Evolutionary conservation across 2,797 vertebrate species (phyloP).

Genomic region (Cheirogaleus major): DNA sequence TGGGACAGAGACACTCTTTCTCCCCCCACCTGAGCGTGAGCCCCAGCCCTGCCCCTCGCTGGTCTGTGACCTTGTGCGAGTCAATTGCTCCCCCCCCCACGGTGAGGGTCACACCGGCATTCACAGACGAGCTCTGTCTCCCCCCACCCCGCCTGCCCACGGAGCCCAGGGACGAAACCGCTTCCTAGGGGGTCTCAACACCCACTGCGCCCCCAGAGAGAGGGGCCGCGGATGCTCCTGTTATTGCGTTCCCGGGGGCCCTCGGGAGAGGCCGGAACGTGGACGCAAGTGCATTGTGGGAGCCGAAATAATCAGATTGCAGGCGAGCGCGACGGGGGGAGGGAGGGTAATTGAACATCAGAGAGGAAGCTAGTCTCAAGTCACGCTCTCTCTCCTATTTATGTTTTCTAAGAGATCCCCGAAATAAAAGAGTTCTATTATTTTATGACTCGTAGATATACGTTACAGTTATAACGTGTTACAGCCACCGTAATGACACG

Average conservation of each 20-base stretch:
- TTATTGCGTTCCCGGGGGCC: accelerated
- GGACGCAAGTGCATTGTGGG: not conserved
- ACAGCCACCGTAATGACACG: accelerated
- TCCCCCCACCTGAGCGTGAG: accelerated
- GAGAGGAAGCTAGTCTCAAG: not conserved
- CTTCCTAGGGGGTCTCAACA: accelerated
- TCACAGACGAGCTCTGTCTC: accelerated
- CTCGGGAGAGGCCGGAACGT: not conserved
- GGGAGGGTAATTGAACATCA: accelerated
- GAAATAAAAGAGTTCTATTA: not conserved
- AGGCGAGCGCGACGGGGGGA: accelerated
- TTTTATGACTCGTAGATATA: not conserved
- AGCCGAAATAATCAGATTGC: not conserved
- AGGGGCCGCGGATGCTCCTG: accelerated
- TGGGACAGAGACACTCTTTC: accelerated
- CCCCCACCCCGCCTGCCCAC: accelerated
- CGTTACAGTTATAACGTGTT: accelerated
- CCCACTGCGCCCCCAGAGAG: not conserved
- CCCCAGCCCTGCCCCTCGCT: accelerated
- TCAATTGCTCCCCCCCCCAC: accelerated
- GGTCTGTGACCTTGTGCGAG: accelerated
- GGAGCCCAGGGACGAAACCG: accelerated
- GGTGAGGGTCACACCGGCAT: accelerated
- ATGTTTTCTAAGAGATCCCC: not conserved
- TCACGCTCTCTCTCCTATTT: not conserved